Evolutionary conservation across 2,888 invertebrate genomes (phyloP), one percentile per base, ranked within the genome.

Genomic region (Pycnomerus fuliginosus): DNA sequence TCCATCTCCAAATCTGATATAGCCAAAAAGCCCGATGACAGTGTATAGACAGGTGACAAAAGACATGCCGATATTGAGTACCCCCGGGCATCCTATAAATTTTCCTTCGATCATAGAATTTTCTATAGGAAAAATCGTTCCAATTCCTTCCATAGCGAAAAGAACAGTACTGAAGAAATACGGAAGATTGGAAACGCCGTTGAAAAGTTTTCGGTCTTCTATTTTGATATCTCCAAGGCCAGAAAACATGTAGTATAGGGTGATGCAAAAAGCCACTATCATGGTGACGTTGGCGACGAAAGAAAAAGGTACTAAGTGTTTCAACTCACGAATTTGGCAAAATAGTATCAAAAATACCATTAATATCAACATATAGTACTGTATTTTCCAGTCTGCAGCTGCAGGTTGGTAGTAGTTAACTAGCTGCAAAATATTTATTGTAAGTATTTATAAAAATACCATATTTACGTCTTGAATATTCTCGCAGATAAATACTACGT

Each of bases 111-210:
- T 79, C 94, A 97, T 95, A 29, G 87, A 87, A 67, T 95, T 95
- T 71, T 96, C 95, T n/a, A 97, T 83, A 0, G 97, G 97, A 80
- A 97, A 84, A 5, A 96, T 89, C 32, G 87, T 88, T 27, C 90
- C 90, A 53, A 98, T 96, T 29, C 92, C 94, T 76, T 99, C 98
- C 83, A 98, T 97, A 1, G 98, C 93, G 68, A 96, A 99, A 56
- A 99, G 87, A 0, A 94, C 96, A 0, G 96, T 97, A 38, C 96
- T 81, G 68, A 98, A 91, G 74, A 93, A 98, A 32, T 93, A 74
- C 0, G 98, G 97, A 61, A 93, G 76, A 27, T 83, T 5, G 33
- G 32, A 39, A 12, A 45, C 30, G 20, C 44, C 14, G 55, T 54
- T 29, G 12, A 82, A 74, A 61, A 65, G 72, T 45, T 75, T 77